phyloP scores from a whole-genome alignment of 2,113 vertebrate genomes.

The Elephas maximus region DNA sequence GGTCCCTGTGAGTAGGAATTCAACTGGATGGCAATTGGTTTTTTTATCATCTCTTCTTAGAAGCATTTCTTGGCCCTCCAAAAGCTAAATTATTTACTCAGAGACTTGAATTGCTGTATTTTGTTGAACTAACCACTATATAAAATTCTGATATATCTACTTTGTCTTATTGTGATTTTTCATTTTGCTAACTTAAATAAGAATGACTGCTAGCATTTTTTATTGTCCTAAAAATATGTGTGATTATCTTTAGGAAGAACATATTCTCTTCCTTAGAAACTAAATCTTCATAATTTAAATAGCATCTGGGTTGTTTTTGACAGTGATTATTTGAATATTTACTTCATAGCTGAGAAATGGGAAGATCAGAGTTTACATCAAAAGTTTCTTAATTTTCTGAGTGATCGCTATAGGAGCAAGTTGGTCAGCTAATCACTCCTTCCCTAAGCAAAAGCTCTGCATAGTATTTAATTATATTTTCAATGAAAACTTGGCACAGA shows the following conservation, averaged over 20 bases:
- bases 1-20: no score
- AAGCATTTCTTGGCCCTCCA: background rate
- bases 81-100: background rate
- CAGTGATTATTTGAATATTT: background rate
- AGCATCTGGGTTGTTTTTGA: background rate
- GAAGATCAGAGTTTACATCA: background rate
- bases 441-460: background rate
- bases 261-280: background rate
- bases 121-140: background rate
- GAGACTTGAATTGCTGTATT: background rate
- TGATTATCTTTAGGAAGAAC: background rate
- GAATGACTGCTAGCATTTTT: background rate
- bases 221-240: background rate
- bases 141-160: background rate
- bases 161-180: background rate
- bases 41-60: background rate
- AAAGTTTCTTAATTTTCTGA: constrained; percentile 35
- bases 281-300: background rate
- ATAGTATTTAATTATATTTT: background rate
- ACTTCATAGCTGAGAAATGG: background rate
- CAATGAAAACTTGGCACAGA: background rate
- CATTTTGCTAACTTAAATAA: background rate
- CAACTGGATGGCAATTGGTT: no score
- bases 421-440: background rate
- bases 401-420: background rate